Evolutionary conservation across 1,140 invertebrate genomes (phyloP).

Genomic region (Paraescarpia echinospica): DNA sequence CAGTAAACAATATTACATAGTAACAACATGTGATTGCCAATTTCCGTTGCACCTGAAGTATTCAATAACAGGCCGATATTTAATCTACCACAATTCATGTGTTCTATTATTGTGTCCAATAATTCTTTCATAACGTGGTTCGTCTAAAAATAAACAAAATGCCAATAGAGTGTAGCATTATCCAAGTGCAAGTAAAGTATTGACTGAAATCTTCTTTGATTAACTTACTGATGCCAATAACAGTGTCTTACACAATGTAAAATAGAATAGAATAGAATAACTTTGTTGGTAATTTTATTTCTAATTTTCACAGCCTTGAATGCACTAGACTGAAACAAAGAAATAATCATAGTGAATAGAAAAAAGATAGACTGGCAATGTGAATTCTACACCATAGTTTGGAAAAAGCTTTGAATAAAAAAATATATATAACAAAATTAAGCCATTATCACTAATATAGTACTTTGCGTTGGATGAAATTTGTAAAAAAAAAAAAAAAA

Average conservation of each 20-base stretch:
- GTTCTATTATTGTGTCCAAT: neutral
- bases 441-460: too few species aligned
- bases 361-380: neutral
- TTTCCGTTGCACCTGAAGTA: neutral
- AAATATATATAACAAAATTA: neutral
- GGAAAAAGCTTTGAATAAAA: neutral
- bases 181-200: neutral
- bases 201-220: neutral
- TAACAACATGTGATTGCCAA: neutral
- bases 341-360: neutral
- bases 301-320: neutral
- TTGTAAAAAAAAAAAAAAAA: too few species aligned
- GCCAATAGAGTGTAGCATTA: neutral
- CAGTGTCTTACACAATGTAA: neutral
- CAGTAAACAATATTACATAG: neutral
- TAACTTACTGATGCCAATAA: neutral
- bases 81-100: neutral
- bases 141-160: neutral
- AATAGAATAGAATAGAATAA: neutral
- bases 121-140: neutral
- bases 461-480: too few species aligned
- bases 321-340: neutral
- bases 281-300: neutral
- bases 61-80: neutral
- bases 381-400: neutral